Percentiles rank a stretch among this genome's conserved stretches.
These are phyloP conservation scores for Ispidina picta DNA, from an alignment of 2,797 vertebrate genomes.

Conservation along the genomic window DNA sequence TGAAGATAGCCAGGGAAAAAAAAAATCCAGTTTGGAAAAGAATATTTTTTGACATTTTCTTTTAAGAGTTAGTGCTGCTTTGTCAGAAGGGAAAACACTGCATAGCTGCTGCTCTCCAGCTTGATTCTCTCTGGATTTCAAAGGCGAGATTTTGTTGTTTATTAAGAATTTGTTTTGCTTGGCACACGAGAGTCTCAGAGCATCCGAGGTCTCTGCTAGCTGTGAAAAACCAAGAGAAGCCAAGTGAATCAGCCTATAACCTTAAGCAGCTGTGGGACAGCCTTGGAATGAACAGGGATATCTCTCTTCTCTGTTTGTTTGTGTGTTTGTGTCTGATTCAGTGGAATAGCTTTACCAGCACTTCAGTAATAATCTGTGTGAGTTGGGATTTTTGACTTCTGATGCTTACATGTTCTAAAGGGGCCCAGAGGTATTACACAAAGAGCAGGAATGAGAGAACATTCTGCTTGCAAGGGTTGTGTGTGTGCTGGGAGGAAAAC, in stretches of 20 bases:
- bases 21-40: not conserved
- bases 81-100: constrained; percentile 38
- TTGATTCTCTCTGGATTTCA: constrained; percentile 46
- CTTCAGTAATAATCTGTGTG: constrained; percentile 64
- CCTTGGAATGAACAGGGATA: constrained; percentile 1
- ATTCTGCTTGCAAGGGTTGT: not conserved
- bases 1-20: not conserved
- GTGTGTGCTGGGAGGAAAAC: constrained; percentile 21
- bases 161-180: constrained; percentile 64
- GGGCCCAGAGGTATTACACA: constrained; percentile 3
- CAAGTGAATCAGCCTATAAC: constrained; percentile 31
- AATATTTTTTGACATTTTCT: not conserved
- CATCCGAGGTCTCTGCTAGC: constrained; percentile 35
- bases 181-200: constrained; percentile 30
- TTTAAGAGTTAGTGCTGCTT: not conserved
- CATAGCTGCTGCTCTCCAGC: not conserved
- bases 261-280: constrained; percentile 25
- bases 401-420: constrained; percentile 50
- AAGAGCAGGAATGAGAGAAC: constrained; percentile 39
- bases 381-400: constrained; percentile 57
- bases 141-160: constrained; percentile 54
- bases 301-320: not conserved
- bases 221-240: constrained; percentile 42
- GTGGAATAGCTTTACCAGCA: constrained; percentile 53
- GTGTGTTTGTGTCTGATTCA: not conserved